These are phyloP conservation scores for Acleris literana DNA, from an alignment of 2,888 invertebrate species.

Conservation along the genomic window DNA sequence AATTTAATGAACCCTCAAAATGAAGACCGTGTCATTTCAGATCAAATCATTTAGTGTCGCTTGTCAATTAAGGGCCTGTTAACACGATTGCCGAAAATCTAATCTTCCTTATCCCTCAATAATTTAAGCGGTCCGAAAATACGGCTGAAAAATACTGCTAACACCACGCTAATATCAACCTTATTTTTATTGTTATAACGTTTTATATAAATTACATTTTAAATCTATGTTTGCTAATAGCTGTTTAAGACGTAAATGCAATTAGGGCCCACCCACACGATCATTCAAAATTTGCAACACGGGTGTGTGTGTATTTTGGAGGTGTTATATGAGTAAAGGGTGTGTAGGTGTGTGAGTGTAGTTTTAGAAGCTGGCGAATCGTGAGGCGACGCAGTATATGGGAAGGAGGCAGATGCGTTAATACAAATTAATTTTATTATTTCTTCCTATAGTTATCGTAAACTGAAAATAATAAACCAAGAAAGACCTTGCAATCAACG, in stretches of 20 bases:
- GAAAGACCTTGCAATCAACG: too few species aligned
- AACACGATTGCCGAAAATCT: constrained; percentile 26
- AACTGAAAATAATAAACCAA: too few species aligned
- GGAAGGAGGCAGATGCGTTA: constrained; percentile 40
- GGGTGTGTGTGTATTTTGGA: constrained; percentile 46
- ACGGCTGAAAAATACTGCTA: constrained; percentile 16
- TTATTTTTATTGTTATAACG: constrained; percentile 7
- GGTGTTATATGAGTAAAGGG: constrained; percentile 65
- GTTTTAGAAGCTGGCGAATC: constrained; percentile 69
- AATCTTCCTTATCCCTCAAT: constrained; percentile 20
- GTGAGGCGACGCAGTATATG: constrained; percentile 65
- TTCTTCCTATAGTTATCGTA: too few species aligned
- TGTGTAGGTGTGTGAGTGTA: constrained; percentile 69
- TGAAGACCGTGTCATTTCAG: constrained; percentile 14
- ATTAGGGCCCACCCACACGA: constrained; percentile 46
- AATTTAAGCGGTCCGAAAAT: constrained; percentile 10
- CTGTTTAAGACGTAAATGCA: constrained; percentile 49
- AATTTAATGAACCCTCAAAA: constrained; percentile 9
- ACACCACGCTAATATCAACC: constrained; percentile 3
- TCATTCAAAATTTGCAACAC: constrained; percentile 48
- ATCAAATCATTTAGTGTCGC: constrained; percentile 33
- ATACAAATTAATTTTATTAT: background rate
- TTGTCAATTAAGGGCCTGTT: constrained; percentile 30
- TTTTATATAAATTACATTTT: constrained; percentile 2
- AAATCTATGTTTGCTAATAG: constrained; percentile 36